Evolutionary conservation across 2,888 invertebrate species (phyloP), one percentile per base, ranked within the genome.

Genomic region (Drosophila mimetica): DNA sequence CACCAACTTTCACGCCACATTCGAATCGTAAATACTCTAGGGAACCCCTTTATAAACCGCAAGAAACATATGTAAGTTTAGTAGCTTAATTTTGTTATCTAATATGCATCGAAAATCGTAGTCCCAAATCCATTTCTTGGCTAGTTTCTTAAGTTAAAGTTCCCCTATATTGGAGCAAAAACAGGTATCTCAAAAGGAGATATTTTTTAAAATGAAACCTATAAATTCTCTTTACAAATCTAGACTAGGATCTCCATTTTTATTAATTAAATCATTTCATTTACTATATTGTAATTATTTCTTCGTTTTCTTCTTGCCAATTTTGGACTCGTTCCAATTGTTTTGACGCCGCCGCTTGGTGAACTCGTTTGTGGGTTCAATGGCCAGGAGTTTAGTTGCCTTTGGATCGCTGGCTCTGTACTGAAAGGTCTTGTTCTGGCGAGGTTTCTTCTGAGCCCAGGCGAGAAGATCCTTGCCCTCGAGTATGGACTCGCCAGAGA

Each of bases 301-400:
- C 76, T 69, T 51, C 8, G 64, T 46, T 20, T 54, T 57, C 55
- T 22, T 67, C 52, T 63, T 74, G 5, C 52, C 13, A n/a, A 90
- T 90, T 76, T 86, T 89, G 0, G 74, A 48, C 59, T 89, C 87
- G 57, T 81, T 80, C 90, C 90, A 90, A 13, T 78, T 69, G 63
- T 90, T 90, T 51, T 86, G 86, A 4, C 65, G 69, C 3, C 89
- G 63, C 2, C 69, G 30, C n/a, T 76, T 57, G 0, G 86, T 83
- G 48, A 90, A 90, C 64, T 90, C 90, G 51, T 84, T 90, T 8
- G 30, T 61, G 6, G 72, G 57, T 25, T 81, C 87, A 13, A 79
- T 73, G 0, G 74, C 74, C 51, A 46, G 57, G 1, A 85, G 58
- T 4, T 64, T 61, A 5, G 65, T 39, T 0, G 65, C 71, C 13